Conservation (phyloP, 92 coral and sea anemone genomes). For the Nematostella vectensis region DNA sequence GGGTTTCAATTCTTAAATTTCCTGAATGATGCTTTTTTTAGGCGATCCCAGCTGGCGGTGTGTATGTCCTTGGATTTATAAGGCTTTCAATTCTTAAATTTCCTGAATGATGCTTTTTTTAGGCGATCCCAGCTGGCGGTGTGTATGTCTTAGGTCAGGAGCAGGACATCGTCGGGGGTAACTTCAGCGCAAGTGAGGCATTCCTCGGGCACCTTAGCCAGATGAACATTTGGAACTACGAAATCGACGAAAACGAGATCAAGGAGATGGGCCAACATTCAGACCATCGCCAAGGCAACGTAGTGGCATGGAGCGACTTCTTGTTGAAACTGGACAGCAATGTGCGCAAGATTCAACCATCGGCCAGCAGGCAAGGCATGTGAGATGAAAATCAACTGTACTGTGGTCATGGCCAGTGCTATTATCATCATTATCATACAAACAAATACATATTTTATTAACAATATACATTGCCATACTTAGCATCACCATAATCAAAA, state of each 20-base stretch:
- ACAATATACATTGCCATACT: too few relatives aligned
- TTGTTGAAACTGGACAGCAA: slow-evolving; percentile 46
- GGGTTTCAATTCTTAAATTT: too few relatives aligned
- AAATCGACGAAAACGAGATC: slow-evolving; percentile 38
- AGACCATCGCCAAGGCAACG: slow-evolving; percentile 58
- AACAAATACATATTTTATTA: not conserved
- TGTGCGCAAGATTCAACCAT: slow-evolving; percentile 46
- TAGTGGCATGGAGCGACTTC: slow-evolving; percentile 89
- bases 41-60: slow-evolving; percentile 78
- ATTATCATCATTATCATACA: not conserved
- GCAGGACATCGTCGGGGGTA: slow-evolving; percentile 73
- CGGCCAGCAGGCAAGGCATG: slow-evolving; percentile 66
- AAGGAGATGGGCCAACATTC: slow-evolving; percentile 60
- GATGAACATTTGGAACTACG: slow-evolving; percentile 82
- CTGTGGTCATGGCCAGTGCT: too few relatives aligned
- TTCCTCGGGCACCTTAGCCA: slow-evolving; percentile 84
- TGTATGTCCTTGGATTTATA: slow-evolving; percentile 72
- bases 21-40: too few relatives aligned
- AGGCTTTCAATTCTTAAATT: too few relatives aligned
- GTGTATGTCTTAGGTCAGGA: slow-evolving; percentile 83
- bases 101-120: not conserved
- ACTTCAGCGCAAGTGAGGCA: slow-evolving; percentile 90
- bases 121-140: slow-evolving; percentile 85
- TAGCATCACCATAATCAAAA: too few relatives aligned
- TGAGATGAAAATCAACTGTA: too few relatives aligned